Conservation (phyloP, 1,140 invertebrate species). For the Saccostrea cuccullata region DNA sequence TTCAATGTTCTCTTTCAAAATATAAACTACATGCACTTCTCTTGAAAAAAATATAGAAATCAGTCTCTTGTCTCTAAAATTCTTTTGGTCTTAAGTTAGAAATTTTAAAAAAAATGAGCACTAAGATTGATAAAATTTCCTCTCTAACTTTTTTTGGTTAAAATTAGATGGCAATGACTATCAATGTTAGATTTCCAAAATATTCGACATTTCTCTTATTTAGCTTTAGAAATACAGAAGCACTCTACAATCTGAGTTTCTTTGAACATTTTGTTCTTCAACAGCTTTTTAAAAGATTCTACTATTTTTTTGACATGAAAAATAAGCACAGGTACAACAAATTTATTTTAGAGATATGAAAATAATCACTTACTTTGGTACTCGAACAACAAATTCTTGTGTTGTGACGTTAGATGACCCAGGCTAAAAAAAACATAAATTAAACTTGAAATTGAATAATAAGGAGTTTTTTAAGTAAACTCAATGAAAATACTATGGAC, state of each 20-base stretch:
- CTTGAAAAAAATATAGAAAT: not conserved
- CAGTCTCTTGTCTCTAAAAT: too few species aligned
- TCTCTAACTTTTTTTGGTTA: too few species aligned
- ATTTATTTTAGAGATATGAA: not conserved
- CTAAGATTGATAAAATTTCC: not conserved
- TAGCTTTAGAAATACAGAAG: not conserved
- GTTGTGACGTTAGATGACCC: conserved; percentile 47
- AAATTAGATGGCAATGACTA: too few species aligned
- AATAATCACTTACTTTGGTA: conserved; percentile 63
- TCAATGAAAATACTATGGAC: not conserved
- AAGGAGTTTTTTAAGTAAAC: not conserved
- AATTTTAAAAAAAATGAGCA: not conserved
- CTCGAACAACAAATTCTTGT: conserved; percentile 66
- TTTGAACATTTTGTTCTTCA: not conserved
- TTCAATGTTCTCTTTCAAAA: not conserved
- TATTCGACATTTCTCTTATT: too few species aligned
- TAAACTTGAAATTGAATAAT: not conserved
- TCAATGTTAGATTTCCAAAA: too few species aligned
- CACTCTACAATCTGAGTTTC: not conserved
- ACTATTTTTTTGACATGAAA: not conserved
- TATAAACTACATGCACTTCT: not conserved
- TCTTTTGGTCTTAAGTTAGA: not conserved
- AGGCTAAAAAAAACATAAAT: conserved; percentile 48
- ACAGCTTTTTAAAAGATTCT: not conserved
- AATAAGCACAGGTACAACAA: not conserved